phyloP scores from a whole-genome alignment of 2,888 invertebrate species.

The Polymixis lichenea region DNA sequence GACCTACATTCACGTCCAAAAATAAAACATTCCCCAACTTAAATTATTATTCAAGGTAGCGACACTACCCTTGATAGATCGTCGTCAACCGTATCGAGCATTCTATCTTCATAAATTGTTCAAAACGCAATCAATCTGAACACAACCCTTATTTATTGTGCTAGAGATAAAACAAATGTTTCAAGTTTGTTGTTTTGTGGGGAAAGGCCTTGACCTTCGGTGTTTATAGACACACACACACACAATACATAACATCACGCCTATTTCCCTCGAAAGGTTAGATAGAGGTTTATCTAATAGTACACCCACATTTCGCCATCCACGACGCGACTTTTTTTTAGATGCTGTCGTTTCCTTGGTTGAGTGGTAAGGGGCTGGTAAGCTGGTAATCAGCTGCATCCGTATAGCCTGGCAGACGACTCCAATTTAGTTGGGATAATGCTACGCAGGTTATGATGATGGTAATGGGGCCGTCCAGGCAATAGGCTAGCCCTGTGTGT shows the following conservation, averaged over 20 bases:
- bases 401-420: no score
- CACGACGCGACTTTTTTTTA: no score
- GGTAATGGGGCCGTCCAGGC: no score
- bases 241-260: background rate
- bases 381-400: no score
- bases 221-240: background rate
- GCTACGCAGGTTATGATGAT: no score
- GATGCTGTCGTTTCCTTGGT: no score
- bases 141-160: conserved; percentile 62
- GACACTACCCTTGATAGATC: conserved; percentile 52
- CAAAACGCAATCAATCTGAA: conserved; percentile 66
- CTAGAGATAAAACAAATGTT: conserved; percentile 60
- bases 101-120: conserved; percentile 71
- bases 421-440: no score
- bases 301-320: no score
- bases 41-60: conserved; percentile 60
- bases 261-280: background rate
- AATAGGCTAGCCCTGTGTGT: no score
- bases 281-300: no score
- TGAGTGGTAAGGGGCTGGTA: no score
- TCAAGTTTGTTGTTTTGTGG: conserved; percentile 30
- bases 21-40: conserved; percentile 36
- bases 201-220: conserved; percentile 33
- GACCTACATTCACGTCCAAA: conserved; percentile 31
- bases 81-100: conserved; percentile 48